These are phyloP conservation scores for Bufo gargarizans DNA, from an alignment of 2,113 vertebrate species.

Conservation along the genomic window DNA sequence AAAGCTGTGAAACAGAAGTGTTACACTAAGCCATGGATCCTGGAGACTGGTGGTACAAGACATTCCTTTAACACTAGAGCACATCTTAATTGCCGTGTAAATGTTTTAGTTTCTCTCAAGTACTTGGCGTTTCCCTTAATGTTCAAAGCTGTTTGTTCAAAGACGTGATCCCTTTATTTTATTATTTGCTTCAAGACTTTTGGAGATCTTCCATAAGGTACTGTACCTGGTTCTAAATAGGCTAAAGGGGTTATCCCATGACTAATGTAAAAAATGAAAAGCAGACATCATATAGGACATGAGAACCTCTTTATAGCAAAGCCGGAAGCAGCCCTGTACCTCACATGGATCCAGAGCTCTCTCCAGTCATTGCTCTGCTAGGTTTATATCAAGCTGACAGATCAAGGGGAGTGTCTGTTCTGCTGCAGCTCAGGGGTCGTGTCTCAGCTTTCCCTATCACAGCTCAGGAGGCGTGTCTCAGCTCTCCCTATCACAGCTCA, in stretches of 20 bases:
- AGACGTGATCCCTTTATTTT: neutral
- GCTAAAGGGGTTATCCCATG: neutral
- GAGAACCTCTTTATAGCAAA: no score
- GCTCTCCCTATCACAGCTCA: no score
- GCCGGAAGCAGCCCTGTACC: no score
- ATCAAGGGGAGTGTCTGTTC: no score
- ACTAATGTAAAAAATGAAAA: no score
- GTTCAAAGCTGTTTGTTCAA: slow-evolving; percentile 48
- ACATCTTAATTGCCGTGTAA: slow-evolving; percentile 43
- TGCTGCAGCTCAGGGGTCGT: no score
- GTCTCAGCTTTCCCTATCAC: no score
- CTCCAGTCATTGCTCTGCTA: no score
- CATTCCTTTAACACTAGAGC: slow-evolving; percentile 45
- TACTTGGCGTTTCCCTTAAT: slow-evolving; percentile 31
- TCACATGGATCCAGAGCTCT: no score
- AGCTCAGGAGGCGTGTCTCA: no score
- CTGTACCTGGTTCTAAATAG: neutral
- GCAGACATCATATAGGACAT: no score
- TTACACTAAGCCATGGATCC: neutral
- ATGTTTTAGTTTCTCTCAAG: slow-evolving; percentile 51
- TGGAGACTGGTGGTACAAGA: neutral
- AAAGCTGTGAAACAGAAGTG: neutral
- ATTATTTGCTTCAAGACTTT: slow-evolving; percentile 5
- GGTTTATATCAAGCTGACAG: no score
- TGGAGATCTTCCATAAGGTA: neutral